Percentiles rank a stretch among this genome's conserved stretches.
phyloP scores from a whole-genome alignment of 35 echinoderm and acorn worm species.

The Lytechinus variegatus region DNA sequence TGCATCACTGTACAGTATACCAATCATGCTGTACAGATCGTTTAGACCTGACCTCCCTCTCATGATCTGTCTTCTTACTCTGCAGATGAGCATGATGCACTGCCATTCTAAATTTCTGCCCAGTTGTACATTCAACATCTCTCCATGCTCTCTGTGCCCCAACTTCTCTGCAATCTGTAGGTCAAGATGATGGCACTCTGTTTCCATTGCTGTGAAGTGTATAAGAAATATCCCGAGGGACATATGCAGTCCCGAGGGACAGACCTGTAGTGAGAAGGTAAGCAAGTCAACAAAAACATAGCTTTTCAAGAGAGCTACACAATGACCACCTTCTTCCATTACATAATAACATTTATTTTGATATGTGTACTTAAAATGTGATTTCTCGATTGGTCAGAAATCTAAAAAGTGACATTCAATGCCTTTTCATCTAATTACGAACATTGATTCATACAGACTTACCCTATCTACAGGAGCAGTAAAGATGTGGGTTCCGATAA shows the following conservation, averaged over 20 bases:
- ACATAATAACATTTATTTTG: no score
- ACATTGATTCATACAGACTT: no score
- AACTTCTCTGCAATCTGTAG: background rate
- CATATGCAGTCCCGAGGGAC: constrained; percentile 46
- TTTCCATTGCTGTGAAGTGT: background rate
- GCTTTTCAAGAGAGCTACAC: no score
- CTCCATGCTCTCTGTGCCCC: background rate
- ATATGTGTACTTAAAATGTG: no score
- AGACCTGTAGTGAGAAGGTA: constrained; percentile 6
- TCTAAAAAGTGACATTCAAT: no score
- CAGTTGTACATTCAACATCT: background rate
- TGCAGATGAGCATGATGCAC: background rate
- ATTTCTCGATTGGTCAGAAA: no score
- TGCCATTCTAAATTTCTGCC: background rate
- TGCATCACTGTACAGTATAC: background rate
- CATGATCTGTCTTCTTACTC: background rate
- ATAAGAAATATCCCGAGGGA: constrained; percentile 38
- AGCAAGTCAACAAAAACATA: no score
- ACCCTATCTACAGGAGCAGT: background rate
- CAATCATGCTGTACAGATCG: background rate
- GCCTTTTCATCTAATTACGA: no score
- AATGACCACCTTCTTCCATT: no score
- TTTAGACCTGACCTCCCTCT: background rate
- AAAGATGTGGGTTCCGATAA: background rate
- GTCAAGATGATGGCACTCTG: constrained; percentile 44